These are phyloP conservation scores for Leucoma salicis DNA, from an alignment of 2,888 invertebrate genomes.

Conservation along the genomic window DNA sequence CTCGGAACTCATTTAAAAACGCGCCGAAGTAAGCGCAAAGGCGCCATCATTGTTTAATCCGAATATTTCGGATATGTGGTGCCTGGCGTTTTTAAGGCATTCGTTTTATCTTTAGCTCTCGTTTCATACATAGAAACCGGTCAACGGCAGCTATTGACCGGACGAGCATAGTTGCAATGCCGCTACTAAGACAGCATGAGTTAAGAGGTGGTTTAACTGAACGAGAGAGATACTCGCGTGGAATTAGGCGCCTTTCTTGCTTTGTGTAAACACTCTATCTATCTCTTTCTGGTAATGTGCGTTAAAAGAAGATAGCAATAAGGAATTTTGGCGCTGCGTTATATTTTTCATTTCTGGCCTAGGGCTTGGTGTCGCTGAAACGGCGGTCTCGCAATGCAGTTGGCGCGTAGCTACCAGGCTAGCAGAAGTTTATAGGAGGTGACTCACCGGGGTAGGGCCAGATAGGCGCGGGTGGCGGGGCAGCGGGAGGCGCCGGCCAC, in stretches of 20 bases:
- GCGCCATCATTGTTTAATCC: constrained; percentile 26
- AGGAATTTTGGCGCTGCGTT: constrained; percentile 14
- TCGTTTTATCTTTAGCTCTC: constrained; percentile 5
- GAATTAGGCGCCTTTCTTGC: constrained; percentile 40
- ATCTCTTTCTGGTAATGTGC: constrained; percentile 27
- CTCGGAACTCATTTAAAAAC: constrained; percentile 6
- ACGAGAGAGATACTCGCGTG: constrained; percentile 38
- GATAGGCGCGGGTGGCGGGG: constrained; percentile 85
- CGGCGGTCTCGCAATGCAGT: constrained; percentile 76
- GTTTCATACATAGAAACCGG: constrained; percentile 34
- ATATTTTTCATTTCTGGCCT: constrained; percentile 28
- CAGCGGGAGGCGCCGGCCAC: constrained; percentile 79
- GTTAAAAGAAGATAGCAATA: constrained; percentile 15
- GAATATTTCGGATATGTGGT: constrained; percentile 13
- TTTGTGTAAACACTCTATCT: constrained; percentile 17
- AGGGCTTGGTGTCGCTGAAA: constrained; percentile 43
- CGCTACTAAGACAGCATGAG: constrained; percentile 71
- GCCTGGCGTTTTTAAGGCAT: constrained; percentile 1
- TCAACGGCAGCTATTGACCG: constrained; percentile 50
- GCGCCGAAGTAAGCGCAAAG: constrained; percentile 38
- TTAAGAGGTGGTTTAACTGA: constrained; percentile 50
- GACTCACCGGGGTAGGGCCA: constrained; percentile 90
- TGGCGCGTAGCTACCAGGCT: constrained; percentile 81
- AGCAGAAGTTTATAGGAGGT: constrained; percentile 72
- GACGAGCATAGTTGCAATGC: constrained; percentile 70